Evolutionary conservation across 2,113 vertebrate genomes (phyloP), one percentile per base, ranked within the genome.

Genomic region (Syngnathoides biaculeatus): DNA sequence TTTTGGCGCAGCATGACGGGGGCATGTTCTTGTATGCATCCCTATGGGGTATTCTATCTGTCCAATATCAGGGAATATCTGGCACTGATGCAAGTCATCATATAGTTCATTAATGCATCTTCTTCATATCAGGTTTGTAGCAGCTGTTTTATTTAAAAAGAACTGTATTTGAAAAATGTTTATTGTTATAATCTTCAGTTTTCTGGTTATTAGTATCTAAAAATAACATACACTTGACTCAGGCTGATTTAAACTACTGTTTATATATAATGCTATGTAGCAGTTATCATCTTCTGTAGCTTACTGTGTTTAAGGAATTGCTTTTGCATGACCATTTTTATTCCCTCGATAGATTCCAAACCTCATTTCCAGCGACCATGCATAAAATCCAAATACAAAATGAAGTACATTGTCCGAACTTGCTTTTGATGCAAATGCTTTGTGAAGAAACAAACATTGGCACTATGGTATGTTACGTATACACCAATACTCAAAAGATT

Each of bases 181-280:
- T 15, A 72, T 70, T 56, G 48, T 75, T 70, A 72, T 39, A 11
- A 38, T 53, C 69, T 71, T 66, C 27, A 59, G n/a, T 72, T 75
- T 82, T 87, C 79, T 79, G 77, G 77, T 85, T 76, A 74, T 70
- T 72, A 48, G 72, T 72, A 72, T 76, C 48, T 70, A 75, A 22
- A 45, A 62, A 73, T 42, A 62, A 73, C 77, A 48, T 71, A 74
- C 63, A 68, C 73, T 71, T 69, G 64, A 86, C 86, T 89, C 83
- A 86, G 86, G 85, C 85, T 88, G 70, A 81, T 83, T 73, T 79
- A 67, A 84, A 86, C 88, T 89, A 87, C 88, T 89, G 20, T 67
- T 73, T 72, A 79, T 78, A 74, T 75, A 81, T 76, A 59, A 58
- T 65, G 72, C 77, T 70, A 67, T 71, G 65, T 73, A 55, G 67